phyloP scores from a whole-genome alignment of 1,140 invertebrate genomes.

The Scaptomyza graminum region DNA sequence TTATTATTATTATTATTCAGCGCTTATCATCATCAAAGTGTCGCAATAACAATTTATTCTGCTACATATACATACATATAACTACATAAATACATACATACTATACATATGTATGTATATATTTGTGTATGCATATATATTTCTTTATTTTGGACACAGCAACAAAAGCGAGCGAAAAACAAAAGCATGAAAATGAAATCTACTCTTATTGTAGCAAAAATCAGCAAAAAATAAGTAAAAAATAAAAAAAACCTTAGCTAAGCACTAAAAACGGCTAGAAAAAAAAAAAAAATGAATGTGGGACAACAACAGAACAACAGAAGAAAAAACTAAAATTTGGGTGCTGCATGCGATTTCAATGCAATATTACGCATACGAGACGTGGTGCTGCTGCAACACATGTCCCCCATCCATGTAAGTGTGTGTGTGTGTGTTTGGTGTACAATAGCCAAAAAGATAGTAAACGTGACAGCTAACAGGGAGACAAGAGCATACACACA shows the following conservation, averaged over 20 bases:
- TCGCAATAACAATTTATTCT: conserved; percentile 69
- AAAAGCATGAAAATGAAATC: conserved; percentile 43
- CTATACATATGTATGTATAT: conserved; percentile 15
- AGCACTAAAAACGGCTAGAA: conserved; percentile 33
- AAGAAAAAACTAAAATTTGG: conserved; percentile 40
- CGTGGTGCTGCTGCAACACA: conserved; percentile 49
- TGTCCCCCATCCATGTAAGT: conserved; percentile 20
- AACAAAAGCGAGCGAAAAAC: conserved; percentile 59
- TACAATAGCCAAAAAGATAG: conserved; percentile 68
- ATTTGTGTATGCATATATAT: conserved; percentile 16
- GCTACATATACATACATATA: conserved; percentile 12
- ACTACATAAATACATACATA: too few relatives aligned
- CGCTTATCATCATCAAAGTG: conserved; percentile 58
- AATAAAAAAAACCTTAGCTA: conserved; percentile 33
- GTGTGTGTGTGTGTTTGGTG: conserved; percentile 41
- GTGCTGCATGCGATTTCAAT: conserved; percentile 52
- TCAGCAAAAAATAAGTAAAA: conserved; percentile 10
- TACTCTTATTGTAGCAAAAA: conserved; percentile 29
- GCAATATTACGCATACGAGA: conserved; percentile 80
- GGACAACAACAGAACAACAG: background rate
- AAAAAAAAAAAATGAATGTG: conserved; percentile 22
- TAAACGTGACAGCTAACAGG: conserved; percentile 65
- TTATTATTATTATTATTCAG: conserved; percentile 11
- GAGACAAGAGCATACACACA: conserved; percentile 38
- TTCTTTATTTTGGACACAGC: conserved; percentile 33